These are phyloP conservation scores for Tangara arthus DNA, from an alignment of 2,797 vertebrate species.

Conservation along the genomic window DNA sequence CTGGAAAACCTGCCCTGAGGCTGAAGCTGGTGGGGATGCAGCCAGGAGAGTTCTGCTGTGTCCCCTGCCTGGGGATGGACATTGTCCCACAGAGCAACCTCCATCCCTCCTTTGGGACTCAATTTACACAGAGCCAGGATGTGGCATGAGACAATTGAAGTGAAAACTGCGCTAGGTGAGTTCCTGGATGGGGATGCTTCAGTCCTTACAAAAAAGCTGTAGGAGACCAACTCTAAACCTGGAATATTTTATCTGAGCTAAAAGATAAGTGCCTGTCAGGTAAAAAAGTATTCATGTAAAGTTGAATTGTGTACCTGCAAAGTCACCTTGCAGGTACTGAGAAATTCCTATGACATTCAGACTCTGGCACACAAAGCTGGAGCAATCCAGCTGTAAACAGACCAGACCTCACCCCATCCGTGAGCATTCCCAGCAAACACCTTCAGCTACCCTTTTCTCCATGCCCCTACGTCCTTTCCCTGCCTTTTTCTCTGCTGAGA, in stretches of 20 bases:
- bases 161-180: not conserved
- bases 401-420: not conserved
- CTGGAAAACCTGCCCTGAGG: not conserved
- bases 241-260: not conserved
- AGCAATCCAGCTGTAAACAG: not conserved
- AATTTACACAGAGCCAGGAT: not conserved
- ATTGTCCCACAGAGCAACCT: not conserved
- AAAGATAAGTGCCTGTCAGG: not conserved
- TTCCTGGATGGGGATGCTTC: not conserved
- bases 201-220: not conserved
- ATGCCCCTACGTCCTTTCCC: not conserved
- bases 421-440: not conserved
- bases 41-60: not conserved
- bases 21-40: not conserved
- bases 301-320: not conserved
- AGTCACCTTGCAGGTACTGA: not conserved
- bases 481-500: not conserved
- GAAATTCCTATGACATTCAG: not conserved
- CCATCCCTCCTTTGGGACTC: not conserved
- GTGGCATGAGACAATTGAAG: not conserved
- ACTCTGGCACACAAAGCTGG: not conserved
- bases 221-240: not conserved
- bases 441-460: not conserved
- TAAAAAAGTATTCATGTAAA: not conserved
- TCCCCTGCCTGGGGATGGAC: not conserved